Percentiles rank a stretch among this genome's conserved stretches.
Conservation (phyloP, 2,797 vertebrate genomes). For the Helarctos malayanus region DNA sequence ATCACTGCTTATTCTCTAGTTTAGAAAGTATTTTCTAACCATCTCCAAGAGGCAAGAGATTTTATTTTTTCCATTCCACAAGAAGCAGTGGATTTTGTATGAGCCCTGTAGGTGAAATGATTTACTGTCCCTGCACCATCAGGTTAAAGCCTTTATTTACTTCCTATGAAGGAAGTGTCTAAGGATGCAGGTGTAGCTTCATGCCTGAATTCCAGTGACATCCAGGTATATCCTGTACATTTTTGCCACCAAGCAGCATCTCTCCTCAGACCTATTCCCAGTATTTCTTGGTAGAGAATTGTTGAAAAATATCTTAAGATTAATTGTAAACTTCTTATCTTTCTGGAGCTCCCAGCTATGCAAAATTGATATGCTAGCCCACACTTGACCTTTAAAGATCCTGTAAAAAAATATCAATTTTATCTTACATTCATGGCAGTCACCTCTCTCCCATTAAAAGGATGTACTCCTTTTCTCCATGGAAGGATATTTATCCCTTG, state of each 20-base stretch:
- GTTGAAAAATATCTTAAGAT: not conserved
- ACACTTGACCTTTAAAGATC: not conserved
- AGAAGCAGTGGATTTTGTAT: not conserved
- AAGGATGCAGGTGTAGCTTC: not conserved
- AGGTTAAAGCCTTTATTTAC: not conserved
- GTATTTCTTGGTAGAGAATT: not conserved
- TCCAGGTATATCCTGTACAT: not conserved
- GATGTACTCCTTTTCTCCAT: not conserved
- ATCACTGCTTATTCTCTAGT: not conserved
- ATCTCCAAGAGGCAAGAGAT: not conserved
- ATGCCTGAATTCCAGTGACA: not conserved
- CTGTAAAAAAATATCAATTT: not conserved
- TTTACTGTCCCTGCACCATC: not conserved
- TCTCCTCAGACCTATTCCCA: not conserved
- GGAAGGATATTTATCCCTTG: not conserved
- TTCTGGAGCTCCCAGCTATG: not conserved
- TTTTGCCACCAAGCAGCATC: not conserved
- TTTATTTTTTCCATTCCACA: not conserved
- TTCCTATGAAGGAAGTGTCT: not conserved
- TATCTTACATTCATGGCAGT: not conserved
- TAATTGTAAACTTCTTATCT: not conserved
- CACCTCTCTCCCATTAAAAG: not conserved
- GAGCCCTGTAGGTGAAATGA: not conserved
- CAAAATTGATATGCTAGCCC: not conserved
- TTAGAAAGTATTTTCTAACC: not conserved